Percentiles rank a stretch among this genome's conserved stretches.
These are phyloP conservation scores for Nymphalis polychloros DNA, from an alignment of 2,888 invertebrate genomes.

Conservation along the genomic window DNA sequence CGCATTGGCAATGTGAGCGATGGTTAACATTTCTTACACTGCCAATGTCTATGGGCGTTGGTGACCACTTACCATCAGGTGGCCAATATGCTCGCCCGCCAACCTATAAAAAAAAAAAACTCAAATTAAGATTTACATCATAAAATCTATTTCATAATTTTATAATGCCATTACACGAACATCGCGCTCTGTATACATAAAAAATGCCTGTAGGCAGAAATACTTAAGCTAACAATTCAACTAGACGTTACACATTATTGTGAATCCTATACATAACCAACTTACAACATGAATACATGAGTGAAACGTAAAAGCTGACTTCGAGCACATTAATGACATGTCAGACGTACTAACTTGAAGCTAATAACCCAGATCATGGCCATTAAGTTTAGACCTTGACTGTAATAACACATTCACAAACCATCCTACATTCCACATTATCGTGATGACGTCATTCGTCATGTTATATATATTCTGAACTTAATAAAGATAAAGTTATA, in stretches of 20 bases:
- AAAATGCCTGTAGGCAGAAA: neutral
- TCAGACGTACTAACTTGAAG: conserved; percentile 26
- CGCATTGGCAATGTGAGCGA: no score
- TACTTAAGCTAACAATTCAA: neutral
- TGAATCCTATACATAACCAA: neutral
- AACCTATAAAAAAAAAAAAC: no score
- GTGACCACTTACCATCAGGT: no score
- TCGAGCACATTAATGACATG: conserved; percentile 27
- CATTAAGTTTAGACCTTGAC: conserved; percentile 29
- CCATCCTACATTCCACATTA: conserved; percentile 14
- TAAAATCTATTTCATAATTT: no score
- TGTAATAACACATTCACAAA: conserved; percentile 19
- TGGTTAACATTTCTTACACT: no score
- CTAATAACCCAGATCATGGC: conserved; percentile 33
- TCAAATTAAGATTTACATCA: no score
- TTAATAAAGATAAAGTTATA: neutral
- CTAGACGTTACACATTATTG: neutral
- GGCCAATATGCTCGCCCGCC: no score
- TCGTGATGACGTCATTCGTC: neutral
- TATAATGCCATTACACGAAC: no score
- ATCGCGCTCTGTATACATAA: no score
- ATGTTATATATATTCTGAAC: neutral
- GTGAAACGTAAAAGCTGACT: conserved; percentile 22
- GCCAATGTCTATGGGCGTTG: no score
- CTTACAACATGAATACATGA: neutral